Evolutionary conservation across 1,140 invertebrate genomes (phyloP), one percentile per base, ranked within the genome.

Genomic region (Drosophila takahashii): DNA sequence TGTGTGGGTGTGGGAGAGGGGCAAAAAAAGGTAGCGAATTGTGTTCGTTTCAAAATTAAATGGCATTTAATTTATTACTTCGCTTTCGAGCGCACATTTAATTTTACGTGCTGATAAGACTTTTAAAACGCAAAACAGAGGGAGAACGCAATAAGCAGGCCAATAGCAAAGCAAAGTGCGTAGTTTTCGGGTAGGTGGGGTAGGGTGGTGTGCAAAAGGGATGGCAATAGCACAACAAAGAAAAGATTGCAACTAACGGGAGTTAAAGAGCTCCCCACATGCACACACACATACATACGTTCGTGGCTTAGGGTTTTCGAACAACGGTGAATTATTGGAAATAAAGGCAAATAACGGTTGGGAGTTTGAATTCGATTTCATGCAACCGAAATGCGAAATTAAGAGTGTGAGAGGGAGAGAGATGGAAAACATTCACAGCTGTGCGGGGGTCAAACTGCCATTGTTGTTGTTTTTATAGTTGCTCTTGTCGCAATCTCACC

Each of bases 111-210:
- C 70, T 86, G 81, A 86, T 86, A 86, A 86, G 81, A 81, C 66
- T 86, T 75, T 86, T 78, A 75, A 86, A 86, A 86, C 81, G 74
- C 81, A 86, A 86, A 86, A 85, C 47, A 45, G 71, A 75, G 78
- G 56, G 34, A 66, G 62, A 47, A 76, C 80, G 80, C 80, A 83
- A 83, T 83, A 83, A 76, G 59, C 71, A 66, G 66, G 70, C 80
- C 79, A 58, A 85, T 77, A 77, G 44, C 65, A 85, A 81, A 80
- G 47, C 72, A 85, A 85, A 85, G 77, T 85, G 81, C 81, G 81
- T 85, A 85, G 81, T 84, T 84, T 74, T 57, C 48, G 56, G 72
- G 34, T 67, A 60, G 44, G 58, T 37, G 45, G 44, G 51, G 36
- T 52, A 57, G 50, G 36, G 61, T 58, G 62, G 36, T 15, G 13